Evolutionary conservation across 2,113 vertebrate genomes (phyloP), one percentile per base, ranked within the genome.

Genomic region (Cynoglossus semilaevis): DNA sequence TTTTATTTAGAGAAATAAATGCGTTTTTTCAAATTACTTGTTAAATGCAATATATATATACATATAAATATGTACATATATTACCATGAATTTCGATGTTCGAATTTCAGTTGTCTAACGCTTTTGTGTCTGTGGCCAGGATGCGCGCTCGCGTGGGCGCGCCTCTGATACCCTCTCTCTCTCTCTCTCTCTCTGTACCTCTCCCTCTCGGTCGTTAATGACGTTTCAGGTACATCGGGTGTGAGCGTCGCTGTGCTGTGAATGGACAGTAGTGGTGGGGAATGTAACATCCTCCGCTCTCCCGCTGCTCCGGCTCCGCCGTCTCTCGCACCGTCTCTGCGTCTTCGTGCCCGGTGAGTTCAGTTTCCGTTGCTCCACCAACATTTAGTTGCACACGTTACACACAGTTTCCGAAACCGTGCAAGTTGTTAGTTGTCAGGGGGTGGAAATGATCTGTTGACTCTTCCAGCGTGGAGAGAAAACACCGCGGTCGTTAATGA

Each of bases 281-380:
- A 67, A 73, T 83, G 58, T 78, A 68, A 83, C 58, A 43, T 51
- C 49, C 58, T 53, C 49, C 58, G 22, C 51, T 62, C 66, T 53
- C 16, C 17, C 41, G 1, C 46, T 44, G 60, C 49, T 41, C 51
- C 50, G 3, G 64, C 66, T 49, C 63, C 46, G 19, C 50, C 57
- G 36, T 51, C 48, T n/a, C 67, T 48, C n/a, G n/a, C n/a, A n/a
- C 59, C 52, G 46, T 63, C n/a, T 38, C 58, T 49, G 63, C 64
- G 66, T 34, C 67, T 29, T n/a, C 18, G 65, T 79, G 63, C 63
- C 56, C 12, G 72, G 85, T 87, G 73, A 84, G 85, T 87, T 72
- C 0, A 52, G 67, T 71, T 56, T 29, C 42, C 12, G 5, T 41
- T 22, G 5, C 19, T 6, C 8, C 11, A 10, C 13, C 12, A 49